Evolutionary conservation across 2,888 invertebrate genomes (phyloP), one percentile per base, ranked within the genome.

Genomic region (Incurvaria masculella): DNA sequence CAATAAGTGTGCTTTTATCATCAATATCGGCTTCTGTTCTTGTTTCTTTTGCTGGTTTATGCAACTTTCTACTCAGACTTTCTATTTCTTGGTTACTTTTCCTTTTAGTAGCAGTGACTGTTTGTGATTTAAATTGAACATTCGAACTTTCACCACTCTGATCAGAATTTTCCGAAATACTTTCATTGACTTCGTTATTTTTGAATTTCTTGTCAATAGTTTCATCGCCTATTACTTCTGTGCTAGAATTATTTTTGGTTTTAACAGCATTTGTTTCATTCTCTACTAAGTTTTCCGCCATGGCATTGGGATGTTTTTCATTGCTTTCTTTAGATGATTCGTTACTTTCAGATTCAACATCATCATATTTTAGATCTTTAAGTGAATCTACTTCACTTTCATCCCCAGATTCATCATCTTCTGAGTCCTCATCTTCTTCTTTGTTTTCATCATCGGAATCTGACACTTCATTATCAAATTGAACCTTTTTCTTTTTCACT

Each of bases 371-470:
- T 6, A 55, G 61, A 33, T 57, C 55, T 45, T 61, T 57, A 5
- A 54, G 45, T 20, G 53, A 20, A 54, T 49, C 48, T 42, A 39
- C 43, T 50, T 52, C 56, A 42, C 59, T 54, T 47, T 59, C 56
- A 42, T 65, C 63, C 21, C 58, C 61, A 41, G 56, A 61, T 2
- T 59, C 33, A 11, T 44, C 42, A 26, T 45, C 14, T 10, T 21
- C 49, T 52, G 56, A 52, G 46, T 53, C 40, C 8, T 49, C 58
- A 46, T 61, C 55, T 42, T 59, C 57, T 45, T 60, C 61, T 26
- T 61, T 56, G 49, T 57, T 55, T 23, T 56, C 50, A 19, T 51
- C 45, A 18, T 18, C 39, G 4, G 21, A 21, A 16, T 33, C 8
- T 18, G 16, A 33, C 21, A 21, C 27, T 42, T 49, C 42, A 8